Base-by-base conservation (phyloP, 2,888 invertebrate species). In the Archips xylosteana region DNA sequence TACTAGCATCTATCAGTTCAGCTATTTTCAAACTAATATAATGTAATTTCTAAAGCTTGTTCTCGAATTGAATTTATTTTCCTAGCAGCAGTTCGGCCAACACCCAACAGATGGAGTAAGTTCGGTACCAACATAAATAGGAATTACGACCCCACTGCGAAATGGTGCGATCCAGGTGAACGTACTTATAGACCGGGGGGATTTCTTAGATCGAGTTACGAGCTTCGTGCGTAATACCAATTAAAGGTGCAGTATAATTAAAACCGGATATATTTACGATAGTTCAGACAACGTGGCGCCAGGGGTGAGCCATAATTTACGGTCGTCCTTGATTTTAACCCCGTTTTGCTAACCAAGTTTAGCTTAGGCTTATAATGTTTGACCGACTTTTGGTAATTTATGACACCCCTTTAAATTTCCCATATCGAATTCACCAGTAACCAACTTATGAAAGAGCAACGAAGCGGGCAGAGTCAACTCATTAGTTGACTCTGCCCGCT, bases 261-360 rank as follows among this genome's bases (percentile, higher is more conserved):
- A 90, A 90, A 91, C 87, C 83, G 87, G 87, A 91, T 92, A 91
- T 89, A 92, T 93, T 89, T 90, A 91, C 89, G 89, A 89, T 87
- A 85, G 87, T 87, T 87, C 82, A 91, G 92, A 92, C 92, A 91
- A 91, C 86, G 86, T 86, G 89, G 89, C 88, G 88, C 89, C 84
- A 78, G 82, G 87, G 86, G 85, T 85, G 83, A 82, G 82, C 80
- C 79, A 84, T 89, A 84, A 91, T 91, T 89, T 91, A 93, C 82
- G 78, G 78, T 76, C 88, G 91, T 87, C 92, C 92, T 93, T 92
- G 92, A 86, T 89, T 85, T 85, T 87, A 89, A 91, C 92, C 91
- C 88, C 83, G 79, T 89, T 87, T 80, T 76, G 78, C 78, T 78
- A 74, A 76, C 79, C 76, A 79, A 87, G 82, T 85, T 85, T 77